Base-by-base conservation (phyloP, 1,140 invertebrate genomes). In the Centruroides vittatus region DNA sequence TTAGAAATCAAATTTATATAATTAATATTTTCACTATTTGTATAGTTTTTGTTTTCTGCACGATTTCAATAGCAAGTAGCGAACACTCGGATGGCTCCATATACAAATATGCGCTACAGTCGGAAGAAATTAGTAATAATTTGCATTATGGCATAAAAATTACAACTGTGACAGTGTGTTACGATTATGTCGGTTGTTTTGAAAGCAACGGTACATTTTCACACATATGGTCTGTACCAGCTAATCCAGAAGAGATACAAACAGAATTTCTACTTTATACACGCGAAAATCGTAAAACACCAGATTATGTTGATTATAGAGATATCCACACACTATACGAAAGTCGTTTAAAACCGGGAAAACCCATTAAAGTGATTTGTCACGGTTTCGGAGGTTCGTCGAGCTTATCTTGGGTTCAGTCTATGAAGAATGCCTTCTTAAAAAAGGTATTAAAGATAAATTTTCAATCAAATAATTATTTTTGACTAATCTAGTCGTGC, bases 381-480 rank as follows among this genome's bases (percentile, higher is more conserved):
- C 93, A 97, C 68, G 93, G 93, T 6, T 97, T 96, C 70, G 88
- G 90, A 2, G 90, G 89, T 49, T 87, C 86, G 67, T 93, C 90
- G 69, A 83, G 85, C 34, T 84, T 88, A 65, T 82, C 89, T 6
- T 95, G 92, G 92, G 86, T 94, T 0, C 86, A 88, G 69, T 87
- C 92, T 70, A 93, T 95, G 87, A 80, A 88, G 53, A 84, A 85
- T 10, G 88, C 88, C 8, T 77, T 95, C 3, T 86, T 93, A 83
- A 82, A 86, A 35, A 86, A 88, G 70, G 86, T 88, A 73, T 81
- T 75, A 58, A 8, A 41, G 41, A 41, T 6, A 41, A 8, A 41
- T 41, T 8, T 1, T 41, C 2, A 1, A 23, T 23, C 23, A 23
- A 23, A 2, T 23, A 23, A 23, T 23, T 23, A 2, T 23, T 23